phyloP scores from a whole-genome alignment of 2,797 vertebrate genomes.

The Thaleichthys pacificus region DNA sequence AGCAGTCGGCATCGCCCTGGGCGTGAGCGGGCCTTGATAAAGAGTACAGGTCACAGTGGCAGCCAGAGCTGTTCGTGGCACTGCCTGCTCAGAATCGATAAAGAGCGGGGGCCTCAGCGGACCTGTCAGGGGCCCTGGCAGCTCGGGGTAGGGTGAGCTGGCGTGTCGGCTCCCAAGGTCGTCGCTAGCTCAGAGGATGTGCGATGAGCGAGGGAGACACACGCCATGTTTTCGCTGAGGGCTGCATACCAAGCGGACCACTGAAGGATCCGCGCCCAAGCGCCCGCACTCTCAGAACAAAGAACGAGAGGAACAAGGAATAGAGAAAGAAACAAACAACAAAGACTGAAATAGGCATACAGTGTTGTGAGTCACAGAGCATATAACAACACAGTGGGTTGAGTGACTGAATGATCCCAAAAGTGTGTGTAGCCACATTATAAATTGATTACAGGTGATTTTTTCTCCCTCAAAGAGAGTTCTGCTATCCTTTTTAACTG shows the following conservation, averaged over 20 bases:
- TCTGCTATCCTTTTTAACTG: slow-evolving; percentile 43
- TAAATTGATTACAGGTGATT: slow-evolving; percentile 50
- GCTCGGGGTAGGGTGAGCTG: slow-evolving; percentile 31
- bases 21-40: slow-evolving; percentile 53
- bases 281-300: too few species aligned
- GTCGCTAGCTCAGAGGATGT: slow-evolving; percentile 62
- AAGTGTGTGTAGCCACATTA: slow-evolving; percentile 34
- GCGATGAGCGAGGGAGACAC: slow-evolving; percentile 60
- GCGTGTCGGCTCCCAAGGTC: slow-evolving; percentile 53
- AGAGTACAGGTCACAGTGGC: slow-evolving; percentile 62
- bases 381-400: slow-evolving; percentile 26
- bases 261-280: slow-evolving; percentile 32
- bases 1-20: slow-evolving; percentile 28
- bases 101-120: slow-evolving; percentile 43
- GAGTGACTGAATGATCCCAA: slow-evolving; percentile 44
- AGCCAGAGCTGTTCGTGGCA: slow-evolving; percentile 43
- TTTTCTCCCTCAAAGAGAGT: slow-evolving; percentile 48
- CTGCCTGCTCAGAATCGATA: slow-evolving; percentile 56
- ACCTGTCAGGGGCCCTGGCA: slow-evolving; percentile 10
- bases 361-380: slow-evolving; percentile 30
- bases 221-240: slow-evolving; percentile 38
- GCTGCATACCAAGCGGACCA: slow-evolving; percentile 66
- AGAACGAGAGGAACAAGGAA: not conserved
- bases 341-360: slow-evolving; percentile 22
- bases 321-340: not conserved